Evolutionary conservation across 2,888 invertebrate species (phyloP), one percentile per base, ranked within the genome.

Genomic region (Thumatha senex): DNA sequence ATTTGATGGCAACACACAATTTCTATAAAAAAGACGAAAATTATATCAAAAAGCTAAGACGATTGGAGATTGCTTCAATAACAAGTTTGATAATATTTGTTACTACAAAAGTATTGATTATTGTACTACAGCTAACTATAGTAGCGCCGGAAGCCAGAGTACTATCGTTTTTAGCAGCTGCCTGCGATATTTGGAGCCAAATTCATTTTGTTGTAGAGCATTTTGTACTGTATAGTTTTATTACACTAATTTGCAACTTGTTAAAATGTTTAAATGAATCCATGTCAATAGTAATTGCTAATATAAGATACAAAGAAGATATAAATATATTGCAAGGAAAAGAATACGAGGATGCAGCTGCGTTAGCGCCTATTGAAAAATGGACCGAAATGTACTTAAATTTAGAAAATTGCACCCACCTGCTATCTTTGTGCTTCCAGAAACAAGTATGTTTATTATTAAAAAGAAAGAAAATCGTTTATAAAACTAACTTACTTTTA

Each of bases 191-290:
- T 12, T 35, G 18, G 44, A 18, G 24, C 12, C 15, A 44, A 12
- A 35, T 44, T 12, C 34, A 13, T 24, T 35, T 15, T 12, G 11
- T 35, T 35, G 13, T 44, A 34, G 35, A 35, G 7, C 12, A 35
- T 12, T 35, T 44, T 18, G 24, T 44, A n/a, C 13, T 44, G 5
- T 44, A 44, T 11, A 44, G 10, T 13, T 35, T 35, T 24, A 44
- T 44, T 2, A 36, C 44, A n/a, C 10, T 44, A 9, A 10, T 44
- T 4, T 24, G 8, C 12, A 31, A 15, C 12, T 29, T 35, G 14
- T 35, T 44, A 11, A 43, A n/a, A n/a, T 12, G 34, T 34, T 43
- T 43, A 15, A 43, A 43, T 18, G 18, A 11, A 34, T 34, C 43
- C 0, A 41, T 41, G 10, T 13, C 12, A 11, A 13, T 10, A 9